phyloP scores from a whole-genome alignment of 2,113 vertebrate species.

The Vanacampus margaritifer region DNA sequence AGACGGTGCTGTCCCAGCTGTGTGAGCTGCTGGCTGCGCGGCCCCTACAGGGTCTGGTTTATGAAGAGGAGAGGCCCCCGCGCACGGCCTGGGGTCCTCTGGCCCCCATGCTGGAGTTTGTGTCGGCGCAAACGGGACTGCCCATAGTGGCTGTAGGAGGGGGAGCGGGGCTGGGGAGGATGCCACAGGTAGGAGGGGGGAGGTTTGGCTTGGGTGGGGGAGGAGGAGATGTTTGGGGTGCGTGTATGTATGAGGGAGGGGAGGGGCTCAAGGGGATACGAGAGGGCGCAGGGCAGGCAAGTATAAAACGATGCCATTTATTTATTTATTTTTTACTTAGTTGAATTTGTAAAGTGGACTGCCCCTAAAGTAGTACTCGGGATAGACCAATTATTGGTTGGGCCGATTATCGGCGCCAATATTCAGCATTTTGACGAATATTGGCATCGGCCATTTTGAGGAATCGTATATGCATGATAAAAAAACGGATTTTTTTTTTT shows the following conservation, averaged over 20 bases:
- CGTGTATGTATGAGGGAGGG: not conserved
- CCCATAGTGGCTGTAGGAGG: constrained; percentile 92
- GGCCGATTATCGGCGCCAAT: no score
- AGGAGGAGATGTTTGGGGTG: constrained; percentile 20
- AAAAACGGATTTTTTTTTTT: no score
- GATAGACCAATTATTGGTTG: no score
- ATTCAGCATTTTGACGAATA: no score
- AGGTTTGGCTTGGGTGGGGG: constrained; percentile 16
- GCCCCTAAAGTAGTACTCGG: no score
- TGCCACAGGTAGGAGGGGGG: constrained; percentile 83
- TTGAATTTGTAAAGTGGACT: no score
- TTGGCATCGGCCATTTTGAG: no score
- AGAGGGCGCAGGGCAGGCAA: not conserved
- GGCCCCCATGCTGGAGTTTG: constrained; percentile 92
- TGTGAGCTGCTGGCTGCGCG: constrained; percentile 90
- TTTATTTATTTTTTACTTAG: not conserved
- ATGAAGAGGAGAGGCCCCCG: constrained; percentile 85
- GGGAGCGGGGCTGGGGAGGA: constrained; percentile 88
- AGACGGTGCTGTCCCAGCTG: constrained; percentile 88
- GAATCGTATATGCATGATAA: no score
- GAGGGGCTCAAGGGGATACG: not conserved
- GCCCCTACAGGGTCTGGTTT: constrained; percentile 90
- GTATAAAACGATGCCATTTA: not conserved
- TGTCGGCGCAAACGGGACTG: constrained; percentile 92
- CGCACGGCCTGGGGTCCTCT: constrained; percentile 77